Percentiles rank a stretch among this genome's conserved stretches.
These are phyloP conservation scores for Dioctria linearis DNA, from an alignment of 2,888 invertebrate genomes.

Conservation along the genomic window DNA sequence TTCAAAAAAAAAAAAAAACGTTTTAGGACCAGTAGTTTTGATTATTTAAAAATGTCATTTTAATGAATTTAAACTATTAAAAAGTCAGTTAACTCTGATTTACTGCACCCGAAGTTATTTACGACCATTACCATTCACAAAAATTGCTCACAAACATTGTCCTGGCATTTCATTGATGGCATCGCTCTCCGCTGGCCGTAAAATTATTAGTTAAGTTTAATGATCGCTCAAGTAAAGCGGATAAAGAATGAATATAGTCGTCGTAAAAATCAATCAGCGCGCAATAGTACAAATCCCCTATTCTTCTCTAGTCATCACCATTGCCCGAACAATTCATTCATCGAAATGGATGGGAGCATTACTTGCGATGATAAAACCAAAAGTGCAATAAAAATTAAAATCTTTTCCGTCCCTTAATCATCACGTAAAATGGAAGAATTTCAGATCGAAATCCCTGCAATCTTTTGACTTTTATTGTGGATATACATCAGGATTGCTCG, in stretches of 20 bases:
- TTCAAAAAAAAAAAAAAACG: too few relatives aligned
- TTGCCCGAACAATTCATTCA: not conserved
- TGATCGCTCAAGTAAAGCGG: not conserved
- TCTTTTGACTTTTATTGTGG: slow-evolving; percentile 37
- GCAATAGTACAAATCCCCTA: not conserved
- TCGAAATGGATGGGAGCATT: not conserved
- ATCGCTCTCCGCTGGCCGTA: not conserved
- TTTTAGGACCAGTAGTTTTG: too few relatives aligned
- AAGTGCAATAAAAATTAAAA: slow-evolving; percentile 48
- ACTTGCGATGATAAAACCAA: not conserved
- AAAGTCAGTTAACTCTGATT: not conserved
- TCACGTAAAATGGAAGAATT: slow-evolving; percentile 51
- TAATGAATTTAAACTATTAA: not conserved
- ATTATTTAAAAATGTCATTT: not conserved
- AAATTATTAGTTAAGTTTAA: not conserved
- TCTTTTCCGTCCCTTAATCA: slow-evolving; percentile 57
- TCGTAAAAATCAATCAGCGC: not conserved
- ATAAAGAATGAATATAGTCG: not conserved
- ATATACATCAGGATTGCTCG: not conserved
- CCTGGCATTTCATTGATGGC: not conserved
- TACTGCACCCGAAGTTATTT: not conserved
- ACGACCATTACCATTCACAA: not conserved
- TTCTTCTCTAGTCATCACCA: not conserved
- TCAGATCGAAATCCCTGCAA: slow-evolving; percentile 17
- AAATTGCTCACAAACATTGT: not conserved